phyloP scores from a whole-genome alignment of 2,888 invertebrate species.

The Dione juno region DNA sequence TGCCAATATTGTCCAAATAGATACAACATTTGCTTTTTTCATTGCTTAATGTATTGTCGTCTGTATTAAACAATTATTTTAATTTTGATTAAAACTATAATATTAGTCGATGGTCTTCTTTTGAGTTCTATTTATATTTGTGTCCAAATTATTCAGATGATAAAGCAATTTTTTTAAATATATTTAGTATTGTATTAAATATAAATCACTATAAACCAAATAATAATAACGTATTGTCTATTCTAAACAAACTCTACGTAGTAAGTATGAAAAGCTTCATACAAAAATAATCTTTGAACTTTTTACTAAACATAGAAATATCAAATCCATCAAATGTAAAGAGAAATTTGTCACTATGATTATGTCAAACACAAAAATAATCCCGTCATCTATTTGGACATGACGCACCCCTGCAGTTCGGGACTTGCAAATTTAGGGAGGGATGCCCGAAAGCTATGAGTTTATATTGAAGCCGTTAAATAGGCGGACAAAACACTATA shows the following conservation, averaged over 20 bases:
- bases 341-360: constrained; percentile 83
- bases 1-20: constrained; percentile 47
- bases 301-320: constrained; percentile 56
- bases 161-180: not conserved
- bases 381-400: constrained; percentile 81
- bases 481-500: constrained; percentile 6
- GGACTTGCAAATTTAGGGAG: constrained; percentile 78
- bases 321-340: constrained; percentile 75
- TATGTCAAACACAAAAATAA: constrained; percentile 84
- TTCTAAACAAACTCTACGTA: not conserved
- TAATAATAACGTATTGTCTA: not conserved
- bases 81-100: no score
- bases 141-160: not conserved
- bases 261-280: not conserved
- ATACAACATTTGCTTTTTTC: constrained; percentile 58
- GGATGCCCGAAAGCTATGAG: constrained; percentile 47
- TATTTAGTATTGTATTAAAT: not conserved
- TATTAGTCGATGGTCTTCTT: no score
- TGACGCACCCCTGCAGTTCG: constrained; percentile 73
- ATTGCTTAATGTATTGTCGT: constrained; percentile 34
- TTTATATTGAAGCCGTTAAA: constrained; percentile 53
- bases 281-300: constrained; percentile 31
- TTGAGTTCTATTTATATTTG: no score
- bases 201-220: not conserved
- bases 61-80: no score